Evolutionary conservation across 2,797 vertebrate species (phyloP).

Genomic region (Eurystomus glaucurus): DNA sequence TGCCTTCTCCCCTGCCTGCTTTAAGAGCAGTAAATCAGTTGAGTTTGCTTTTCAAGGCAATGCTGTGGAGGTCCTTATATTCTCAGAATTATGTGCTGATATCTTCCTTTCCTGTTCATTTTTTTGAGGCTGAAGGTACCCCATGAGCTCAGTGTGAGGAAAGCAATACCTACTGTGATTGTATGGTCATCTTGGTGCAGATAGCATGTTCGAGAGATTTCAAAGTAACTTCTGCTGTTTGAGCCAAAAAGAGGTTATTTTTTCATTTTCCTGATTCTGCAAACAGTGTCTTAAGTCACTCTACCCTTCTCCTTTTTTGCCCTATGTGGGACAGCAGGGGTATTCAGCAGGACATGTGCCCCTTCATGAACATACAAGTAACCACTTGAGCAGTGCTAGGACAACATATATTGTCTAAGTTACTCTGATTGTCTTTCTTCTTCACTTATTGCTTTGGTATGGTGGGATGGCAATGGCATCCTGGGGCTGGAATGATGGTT

Average conservation of each 20-base stretch:
- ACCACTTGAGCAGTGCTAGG: background rate
- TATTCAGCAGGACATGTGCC: background rate
- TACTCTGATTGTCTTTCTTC: background rate
- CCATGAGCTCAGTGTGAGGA: background rate
- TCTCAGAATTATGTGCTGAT: background rate
- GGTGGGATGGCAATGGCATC: background rate
- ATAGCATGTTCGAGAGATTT: background rate
- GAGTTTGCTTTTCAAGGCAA: background rate
- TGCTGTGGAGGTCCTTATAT: background rate
- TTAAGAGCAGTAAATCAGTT: background rate
- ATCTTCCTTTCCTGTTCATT: background rate
- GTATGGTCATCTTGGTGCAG: background rate
- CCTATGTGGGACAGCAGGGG: background rate
- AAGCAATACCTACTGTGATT: background rate
- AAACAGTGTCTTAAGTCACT: background rate
- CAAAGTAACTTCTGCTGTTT: background rate
- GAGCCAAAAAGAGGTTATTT: background rate
- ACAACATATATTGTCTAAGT: rapidly evolving
- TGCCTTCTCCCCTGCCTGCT: constrained; percentile 1
- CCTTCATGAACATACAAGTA: background rate
- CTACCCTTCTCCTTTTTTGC: rapidly evolving
- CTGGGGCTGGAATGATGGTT: background rate
- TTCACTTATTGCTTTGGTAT: background rate
- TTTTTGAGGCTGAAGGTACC: background rate
- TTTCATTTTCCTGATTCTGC: background rate